phyloP scores from a whole-genome alignment of 2,113 vertebrate species.

The Dascyllus trimaculatus region DNA sequence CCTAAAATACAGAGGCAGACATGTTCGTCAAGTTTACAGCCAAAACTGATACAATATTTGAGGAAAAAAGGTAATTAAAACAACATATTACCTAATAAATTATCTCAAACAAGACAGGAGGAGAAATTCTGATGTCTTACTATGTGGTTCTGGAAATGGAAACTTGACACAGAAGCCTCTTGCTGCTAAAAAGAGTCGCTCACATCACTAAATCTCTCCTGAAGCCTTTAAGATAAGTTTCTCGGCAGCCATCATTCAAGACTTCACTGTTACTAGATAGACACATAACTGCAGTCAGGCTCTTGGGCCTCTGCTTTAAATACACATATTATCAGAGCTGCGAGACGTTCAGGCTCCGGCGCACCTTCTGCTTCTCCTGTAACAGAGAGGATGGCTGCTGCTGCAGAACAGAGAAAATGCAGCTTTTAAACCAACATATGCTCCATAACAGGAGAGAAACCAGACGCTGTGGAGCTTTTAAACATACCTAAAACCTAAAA shows the following conservation, averaged over 20 bases:
- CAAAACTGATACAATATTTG: too few relatives aligned
- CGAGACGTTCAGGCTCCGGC: constrained; percentile 43
- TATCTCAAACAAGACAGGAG: neutral
- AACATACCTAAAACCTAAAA: neutral
- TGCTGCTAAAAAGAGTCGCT: constrained; percentile 23
- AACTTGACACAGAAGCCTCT: neutral
- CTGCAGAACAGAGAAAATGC: neutral
- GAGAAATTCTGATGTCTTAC: neutral
- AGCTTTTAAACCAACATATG: neutral
- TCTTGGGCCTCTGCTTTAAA: constrained; percentile 60
- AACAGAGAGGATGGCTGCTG: neutral
- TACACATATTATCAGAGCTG: constrained; percentile 70
- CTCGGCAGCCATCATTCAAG: constrained; percentile 23
- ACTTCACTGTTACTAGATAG: neutral
- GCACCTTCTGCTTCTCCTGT: constrained; percentile 29
- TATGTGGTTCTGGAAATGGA: constrained; percentile 27
- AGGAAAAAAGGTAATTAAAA: neutral
- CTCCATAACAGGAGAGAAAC: constrained; percentile 6
- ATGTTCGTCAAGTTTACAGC: too few relatives aligned
- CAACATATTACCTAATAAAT: neutral
- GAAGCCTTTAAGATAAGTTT: constrained; percentile 32
- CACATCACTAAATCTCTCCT: constrained; percentile 38
- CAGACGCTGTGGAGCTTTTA: neutral
- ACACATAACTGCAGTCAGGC: neutral
- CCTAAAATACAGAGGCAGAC: too few relatives aligned